These are phyloP conservation scores for Dissostichus mawsoni DNA, from an alignment of 2,113 vertebrate species.

Conservation along the genomic window DNA sequence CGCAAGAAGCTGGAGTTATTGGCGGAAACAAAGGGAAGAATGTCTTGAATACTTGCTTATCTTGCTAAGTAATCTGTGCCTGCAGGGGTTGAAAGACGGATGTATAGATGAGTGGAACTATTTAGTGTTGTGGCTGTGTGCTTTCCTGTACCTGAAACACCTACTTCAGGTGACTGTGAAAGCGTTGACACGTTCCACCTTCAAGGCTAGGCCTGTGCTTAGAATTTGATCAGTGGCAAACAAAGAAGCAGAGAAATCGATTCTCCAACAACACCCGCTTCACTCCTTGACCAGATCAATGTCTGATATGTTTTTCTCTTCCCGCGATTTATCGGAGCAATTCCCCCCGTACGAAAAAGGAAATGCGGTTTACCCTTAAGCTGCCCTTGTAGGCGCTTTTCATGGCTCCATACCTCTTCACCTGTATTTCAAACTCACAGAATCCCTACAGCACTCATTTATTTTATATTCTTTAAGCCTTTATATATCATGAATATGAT, in stretches of 20 bases:
- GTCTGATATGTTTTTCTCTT: slow-evolving; percentile 47
- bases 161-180: slow-evolving; percentile 19
- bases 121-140: slow-evolving; percentile 3
- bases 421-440: slow-evolving; percentile 4
- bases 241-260: slow-evolving; percentile 58
- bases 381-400: not conserved
- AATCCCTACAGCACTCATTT: not conserved
- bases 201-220: not conserved
- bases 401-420: slow-evolving; percentile 1
- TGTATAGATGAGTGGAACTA: slow-evolving; percentile 7
- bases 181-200: slow-evolving; percentile 13
- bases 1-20: slow-evolving; percentile 1
- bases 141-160: not conserved
- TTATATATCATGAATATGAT: slow-evolving; percentile 20
- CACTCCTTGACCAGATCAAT: slow-evolving; percentile 65
- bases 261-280: slow-evolving; percentile 55
- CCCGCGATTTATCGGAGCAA: slow-evolving; percentile 62
- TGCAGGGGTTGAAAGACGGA: not conserved
- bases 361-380: slow-evolving; percentile 50
- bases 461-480: not conserved
- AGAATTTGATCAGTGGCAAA: slow-evolving; percentile 40
- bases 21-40: not conserved
- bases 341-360: slow-evolving; percentile 41
- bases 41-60: not conserved
- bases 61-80: not conserved